A percentile compares a stretch with the other conserved stretches of the same genome.
Evolutionary conservation across 2,113 vertebrate species (phyloP).

Genomic region (Taxidea taxus): DNA sequence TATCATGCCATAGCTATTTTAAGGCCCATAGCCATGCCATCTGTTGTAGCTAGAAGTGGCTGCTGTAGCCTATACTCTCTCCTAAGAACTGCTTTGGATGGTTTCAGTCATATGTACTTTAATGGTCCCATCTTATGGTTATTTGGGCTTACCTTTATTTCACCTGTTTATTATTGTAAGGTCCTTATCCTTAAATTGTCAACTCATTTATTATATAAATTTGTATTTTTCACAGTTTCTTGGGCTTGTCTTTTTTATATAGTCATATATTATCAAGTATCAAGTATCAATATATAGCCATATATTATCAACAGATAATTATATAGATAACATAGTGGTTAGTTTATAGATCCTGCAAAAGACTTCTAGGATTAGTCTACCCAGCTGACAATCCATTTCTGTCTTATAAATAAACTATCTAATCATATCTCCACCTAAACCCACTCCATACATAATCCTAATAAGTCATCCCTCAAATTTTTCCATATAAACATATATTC

Average conservation of each 20-base stretch:
- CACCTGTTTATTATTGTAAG: neutral
- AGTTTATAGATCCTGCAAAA: neutral
- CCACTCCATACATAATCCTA: neutral
- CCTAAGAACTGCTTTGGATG: neutral
- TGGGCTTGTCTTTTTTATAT: neutral
- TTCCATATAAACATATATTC: neutral
- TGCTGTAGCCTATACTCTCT: neutral
- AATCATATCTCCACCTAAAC: neutral
- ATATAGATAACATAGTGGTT: neutral
- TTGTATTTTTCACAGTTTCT: neutral
- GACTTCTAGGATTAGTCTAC: neutral
- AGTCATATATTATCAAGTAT: no score
- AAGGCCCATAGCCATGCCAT: neutral
- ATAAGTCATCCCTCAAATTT: neutral
- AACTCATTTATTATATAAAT: neutral
- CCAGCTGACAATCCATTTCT: neutral
- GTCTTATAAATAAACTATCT: neutral
- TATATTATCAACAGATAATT: neutral
- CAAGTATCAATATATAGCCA: no score
- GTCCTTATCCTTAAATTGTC: neutral
- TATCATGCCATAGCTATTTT: neutral
- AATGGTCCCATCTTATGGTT: neutral
- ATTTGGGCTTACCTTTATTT: neutral
- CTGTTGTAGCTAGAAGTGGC: neutral
- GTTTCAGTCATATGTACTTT: neutral